Percentiles rank a stretch among this genome's conserved stretches.
Conservation (phyloP, 2,888 invertebrate species). For the Calliscelio sp. region DNA sequence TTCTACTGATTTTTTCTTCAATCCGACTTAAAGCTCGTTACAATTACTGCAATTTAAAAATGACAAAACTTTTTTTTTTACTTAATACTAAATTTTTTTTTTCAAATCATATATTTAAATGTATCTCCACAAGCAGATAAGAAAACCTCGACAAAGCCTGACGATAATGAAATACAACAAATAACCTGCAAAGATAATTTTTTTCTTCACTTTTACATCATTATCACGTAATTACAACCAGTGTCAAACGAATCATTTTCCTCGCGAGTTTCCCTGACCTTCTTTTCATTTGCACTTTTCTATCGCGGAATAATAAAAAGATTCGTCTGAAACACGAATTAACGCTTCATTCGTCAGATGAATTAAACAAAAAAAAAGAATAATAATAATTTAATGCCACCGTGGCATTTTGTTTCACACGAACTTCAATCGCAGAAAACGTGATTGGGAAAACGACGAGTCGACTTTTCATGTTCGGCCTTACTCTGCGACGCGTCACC, state of each 20-base stretch:
- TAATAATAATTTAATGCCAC: slow-evolving; percentile 20
- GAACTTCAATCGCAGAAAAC: slow-evolving; percentile 14
- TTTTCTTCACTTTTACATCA: slow-evolving; percentile 36
- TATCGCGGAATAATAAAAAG: slow-evolving; percentile 14
- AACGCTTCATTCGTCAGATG: slow-evolving; percentile 3
- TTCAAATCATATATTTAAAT: no score
- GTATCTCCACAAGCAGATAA: neutral
- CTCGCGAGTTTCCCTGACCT: slow-evolving; percentile 53
- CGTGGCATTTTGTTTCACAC: slow-evolving; percentile 6
- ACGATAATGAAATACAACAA: slow-evolving; percentile 50
- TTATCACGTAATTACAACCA: slow-evolving; percentile 51
- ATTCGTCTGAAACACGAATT: slow-evolving; percentile 18
- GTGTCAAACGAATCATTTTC: slow-evolving; percentile 56
- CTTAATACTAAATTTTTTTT: no score
- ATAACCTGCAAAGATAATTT: slow-evolving; percentile 57
- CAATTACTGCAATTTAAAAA: no score
- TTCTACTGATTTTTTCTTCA: no score
- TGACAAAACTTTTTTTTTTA: no score
- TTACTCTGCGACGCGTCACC: slow-evolving; percentile 37
- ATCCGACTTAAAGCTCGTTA: no score
- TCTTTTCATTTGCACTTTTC: slow-evolving; percentile 40
- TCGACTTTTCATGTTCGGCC: slow-evolving; percentile 47
- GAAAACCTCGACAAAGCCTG: slow-evolving; percentile 1
- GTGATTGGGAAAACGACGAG: slow-evolving; percentile 17
- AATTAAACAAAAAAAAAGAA: slow-evolving; percentile 9